Base-by-base conservation (phyloP, 2,797 vertebrate genomes). In the Danio kyathit region DNA sequence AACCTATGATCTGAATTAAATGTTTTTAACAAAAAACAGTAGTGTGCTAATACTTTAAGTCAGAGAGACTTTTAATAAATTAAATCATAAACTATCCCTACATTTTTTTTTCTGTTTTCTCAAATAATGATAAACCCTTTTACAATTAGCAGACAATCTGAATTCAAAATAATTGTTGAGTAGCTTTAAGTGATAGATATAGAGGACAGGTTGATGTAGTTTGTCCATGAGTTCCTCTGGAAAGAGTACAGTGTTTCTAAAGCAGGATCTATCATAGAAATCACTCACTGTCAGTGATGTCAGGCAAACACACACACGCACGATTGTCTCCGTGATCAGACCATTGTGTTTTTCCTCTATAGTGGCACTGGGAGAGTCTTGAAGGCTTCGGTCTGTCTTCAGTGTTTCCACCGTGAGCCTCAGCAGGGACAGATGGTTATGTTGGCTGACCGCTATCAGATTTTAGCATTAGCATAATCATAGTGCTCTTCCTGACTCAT, bases 401-500 rank as follows among this genome's bases (percentile, higher is more conserved):
- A 59, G 21, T 70, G 54, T 43, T 59, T 12, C 19, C 49, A n/a
- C 46, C 46, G 3, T 5, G 38, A n/a, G 43, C 51, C 69, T 17
- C 41, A 46, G 56, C 52, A 61, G 38, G 14, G 79, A 69, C 82
- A 85, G 87, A 85, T 86, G 83, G 61, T 61, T 70, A 44, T 38
- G 69, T 80, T 73, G 71, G 49, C 63, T 76, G 71, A 84, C 76
- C 74, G 19, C 51, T 73, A 75, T 84, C 75, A 83, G 61, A 83
- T 85, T 83, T 83, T 48, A 60, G 49, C 43, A 88, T 87, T 86
- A 84, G 83, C 83, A 87, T 87, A 85, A 79, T 86, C 78, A 49
- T 70, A 57, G 77, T 51, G 12, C 71, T 54, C 60, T 74, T 59
- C 38, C 60, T 71, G 69, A 72, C 60, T 51, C 69, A 46, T 54